Evolutionary conservation across 1,140 invertebrate genomes (phyloP), one percentile per base, ranked within the genome.

Genomic region (Paralvinella palmiformis): DNA sequence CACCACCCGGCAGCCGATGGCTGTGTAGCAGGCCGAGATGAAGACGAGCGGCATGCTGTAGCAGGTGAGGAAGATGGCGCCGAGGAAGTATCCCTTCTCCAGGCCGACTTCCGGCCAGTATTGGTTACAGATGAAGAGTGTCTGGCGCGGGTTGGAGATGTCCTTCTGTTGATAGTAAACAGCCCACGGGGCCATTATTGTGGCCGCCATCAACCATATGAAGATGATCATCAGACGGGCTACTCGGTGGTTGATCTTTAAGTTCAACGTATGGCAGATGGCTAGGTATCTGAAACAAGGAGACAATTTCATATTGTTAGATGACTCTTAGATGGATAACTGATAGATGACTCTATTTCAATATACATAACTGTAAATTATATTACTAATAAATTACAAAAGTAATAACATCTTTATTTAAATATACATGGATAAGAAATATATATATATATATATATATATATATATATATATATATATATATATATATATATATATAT

Each of bases 191-290:
- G 91, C 86, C 50, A 91, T 92, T 33, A 90, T 87, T 15, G 86
- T 85, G 50, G 91, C 80, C 0, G 92, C 91, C 64, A 92, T 86
- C 67, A 91, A 83, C 94, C 94, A 96, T 71, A 95, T 94, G 71
- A 92, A 79, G 20, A 90, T 80, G 67, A 96, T 94, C 83, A 94
- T 91, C 73, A 91, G 81, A n/a, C 91, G 84, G 0, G 91, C 91
- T 31, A 89, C 86, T 41, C 87, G 83, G 67, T 91, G 91, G 27
- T 91, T 94, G 77, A 96, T 92, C 79, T 94, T 91, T 68, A 89
- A 89, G 75, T 91, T 91, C 68, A 96, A 78, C 1, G 92, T 91
- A 87, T 90, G 94, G 88, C 93, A 96, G 65, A 96, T 96, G 33
- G 93, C 93, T 65, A 95, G 83, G 76, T 94, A 95, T 82, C 93